Base-by-base conservation (phyloP, 2,888 invertebrate genomes). In the Eretmocerus hayati region DNA sequence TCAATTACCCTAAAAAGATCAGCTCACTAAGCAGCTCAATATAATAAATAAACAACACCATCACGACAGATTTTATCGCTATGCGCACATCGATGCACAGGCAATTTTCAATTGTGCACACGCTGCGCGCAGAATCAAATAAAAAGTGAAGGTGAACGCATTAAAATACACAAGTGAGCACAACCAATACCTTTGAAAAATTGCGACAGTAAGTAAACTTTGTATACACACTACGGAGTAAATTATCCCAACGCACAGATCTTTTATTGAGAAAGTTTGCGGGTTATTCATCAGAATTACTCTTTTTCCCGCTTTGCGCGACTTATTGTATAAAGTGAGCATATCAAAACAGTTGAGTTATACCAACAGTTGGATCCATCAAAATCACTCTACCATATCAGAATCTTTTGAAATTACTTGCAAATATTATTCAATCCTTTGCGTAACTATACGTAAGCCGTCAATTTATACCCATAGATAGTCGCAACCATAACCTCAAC, bases 171-270 rank as follows among this genome's bases (percentile, higher is more conserved):
- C 15, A 23, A 41, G 37, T 31, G 31, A 21, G 36, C 26, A 11
- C 26, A 26, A 26, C 8, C 6, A 26, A 11, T 26, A 23, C 26
- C 8, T 26, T 26, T 26, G 26, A 26, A 11, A 26, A 26, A 42
- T 52, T 52, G 52, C 48, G 31, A 48, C 48, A 51, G 15, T 23
- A 4, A 11, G 38, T 18, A 8, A 33, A 20, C 5, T 15, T 5
- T 21, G 36, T 32, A 38, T 46, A 19, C 16, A 35, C 36, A 23
- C 26, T 6, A 23, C 46, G 42, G 54, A 51, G 51, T 54, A 51
- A 54, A 54, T 54, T 48, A 54, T 43, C 46, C 39, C 46, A n/a
- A n/a, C n/a, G n/a, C n/a, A n/a, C n/a, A n/a, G n/a, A n/a, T n/a
- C n/a, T n/a, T n/a, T n/a, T n/a, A n/a, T 26, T 26, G 8, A 26